Base-by-base conservation (phyloP, 92 coral and sea anemone species). In the Zoanthus gigantus region DNA sequence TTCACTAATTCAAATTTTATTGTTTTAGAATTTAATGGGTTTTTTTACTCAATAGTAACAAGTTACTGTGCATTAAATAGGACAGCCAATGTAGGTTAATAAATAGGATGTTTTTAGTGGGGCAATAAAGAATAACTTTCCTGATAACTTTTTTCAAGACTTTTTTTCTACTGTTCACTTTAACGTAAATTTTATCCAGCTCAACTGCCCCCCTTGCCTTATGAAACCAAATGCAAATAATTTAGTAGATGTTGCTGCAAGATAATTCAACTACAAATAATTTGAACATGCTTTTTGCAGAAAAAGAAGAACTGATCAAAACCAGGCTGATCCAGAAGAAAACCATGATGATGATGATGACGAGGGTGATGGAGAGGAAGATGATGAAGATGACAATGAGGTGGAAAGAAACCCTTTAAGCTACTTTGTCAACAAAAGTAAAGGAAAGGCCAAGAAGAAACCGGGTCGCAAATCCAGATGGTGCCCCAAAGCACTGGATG, bases 391-490 rank as follows among this genome's bases (percentile, higher is more conserved):
- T 15, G 78, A 68, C 56, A 78, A 84, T 72, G 77, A 84, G 54
- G 57, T 72, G 65, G 17, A 74, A 50, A 79, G 75, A 31, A 74
- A 56, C 34, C 74, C 83, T 31, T 56, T 60, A 82, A 71, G 82
- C 77, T 69, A 48, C 72, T 84, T 84, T 73, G 71, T 84, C 16
- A 72, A 56, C 79, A 84, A 84, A 84, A 78, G 69, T 58, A 86
- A 86, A 76, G 83, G 89, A 78, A 87, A 87, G 60, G 79, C 60
- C 74, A 87, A 82, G 88, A 87, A 82, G 85, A 87, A 82, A 79
- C 87, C 93, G 86, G 93, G 87, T 12, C 85, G 86, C 79, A 84
- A 89, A 77, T 76, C 92, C 50, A 28, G 30, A 69, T 89, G 92
- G 89, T 75, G 86, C 46, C 89, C 85, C 44, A 83, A 79, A 60